Evolutionary conservation across 2,797 vertebrate genomes (phyloP).

Genomic region (Tympanoctomys barrerae): DNA sequence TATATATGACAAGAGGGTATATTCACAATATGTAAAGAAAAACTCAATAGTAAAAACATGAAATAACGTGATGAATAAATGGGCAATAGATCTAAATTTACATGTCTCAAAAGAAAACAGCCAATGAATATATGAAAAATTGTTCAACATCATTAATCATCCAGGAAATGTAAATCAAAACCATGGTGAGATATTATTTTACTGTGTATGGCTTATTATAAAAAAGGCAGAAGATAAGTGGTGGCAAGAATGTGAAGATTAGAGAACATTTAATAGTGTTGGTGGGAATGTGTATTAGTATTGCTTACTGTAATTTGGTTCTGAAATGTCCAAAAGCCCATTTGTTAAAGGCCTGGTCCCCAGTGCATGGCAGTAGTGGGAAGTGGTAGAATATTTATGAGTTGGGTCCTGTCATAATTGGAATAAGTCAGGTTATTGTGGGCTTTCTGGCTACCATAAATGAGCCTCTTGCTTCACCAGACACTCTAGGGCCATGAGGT

Average conservation of each 20-base stretch:
- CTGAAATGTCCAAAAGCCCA: too few relatives aligned
- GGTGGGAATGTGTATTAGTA: too few relatives aligned
- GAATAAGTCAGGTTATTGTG: too few relatives aligned
- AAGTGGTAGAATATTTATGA: too few relatives aligned
- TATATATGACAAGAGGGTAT: background rate
- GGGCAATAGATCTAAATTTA: background rate
- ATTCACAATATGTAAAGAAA: background rate
- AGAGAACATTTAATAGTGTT: too few relatives aligned
- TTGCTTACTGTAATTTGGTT: too few relatives aligned
- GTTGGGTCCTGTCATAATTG: too few relatives aligned
- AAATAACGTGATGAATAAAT: background rate
- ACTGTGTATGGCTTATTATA: background rate
- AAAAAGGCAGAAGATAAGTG: too few relatives aligned
- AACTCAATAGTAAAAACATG: background rate
- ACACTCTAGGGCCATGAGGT: background rate
- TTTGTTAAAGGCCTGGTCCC: too few relatives aligned
- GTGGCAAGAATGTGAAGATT: too few relatives aligned
- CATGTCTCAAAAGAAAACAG: too few relatives aligned
- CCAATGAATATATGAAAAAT: background rate
- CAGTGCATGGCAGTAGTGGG: too few relatives aligned
- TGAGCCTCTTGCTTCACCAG: background rate
- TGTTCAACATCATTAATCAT: background rate
- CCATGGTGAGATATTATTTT: background rate
- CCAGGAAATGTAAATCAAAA: background rate
- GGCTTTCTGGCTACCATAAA: background rate